Evolutionary conservation across 2,888 invertebrate genomes (phyloP).

Genomic region (Drosophila mimica): DNA sequence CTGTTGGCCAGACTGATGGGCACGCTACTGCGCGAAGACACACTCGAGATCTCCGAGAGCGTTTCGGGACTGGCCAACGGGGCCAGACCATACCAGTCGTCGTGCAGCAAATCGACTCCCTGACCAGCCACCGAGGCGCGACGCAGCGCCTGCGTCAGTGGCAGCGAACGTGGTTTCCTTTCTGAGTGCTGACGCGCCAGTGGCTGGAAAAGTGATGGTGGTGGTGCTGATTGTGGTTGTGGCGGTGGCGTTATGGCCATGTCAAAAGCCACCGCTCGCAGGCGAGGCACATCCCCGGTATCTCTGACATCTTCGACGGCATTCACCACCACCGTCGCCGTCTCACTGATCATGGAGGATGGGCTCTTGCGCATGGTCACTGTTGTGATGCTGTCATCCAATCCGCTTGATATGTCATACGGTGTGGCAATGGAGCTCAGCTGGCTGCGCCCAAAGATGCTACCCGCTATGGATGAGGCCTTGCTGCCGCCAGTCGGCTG

Average conservation of each 20-base stretch:
- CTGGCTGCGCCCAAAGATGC: slow-evolving; percentile 84
- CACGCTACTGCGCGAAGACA: slow-evolving; percentile 89
- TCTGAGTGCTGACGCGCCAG: slow-evolving; percentile 81
- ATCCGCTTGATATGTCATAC: slow-evolving; percentile 85
- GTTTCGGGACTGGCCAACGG: slow-evolving; percentile 94
- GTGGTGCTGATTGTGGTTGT: slow-evolving; percentile 26
- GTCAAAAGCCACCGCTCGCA: slow-evolving; percentile 84
- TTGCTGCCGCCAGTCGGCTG: slow-evolving; percentile 73
- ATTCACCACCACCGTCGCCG: slow-evolving; percentile 80
- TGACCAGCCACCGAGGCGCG: slow-evolving; percentile 77
- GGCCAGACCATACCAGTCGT: slow-evolving; percentile 90
- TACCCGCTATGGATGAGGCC: slow-evolving; percentile 84
- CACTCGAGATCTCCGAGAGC: slow-evolving; percentile 92
- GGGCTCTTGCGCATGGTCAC: slow-evolving; percentile 81
- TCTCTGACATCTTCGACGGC: slow-evolving; percentile 19
- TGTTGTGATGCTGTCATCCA: slow-evolving; percentile 83
- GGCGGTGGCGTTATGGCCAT: slow-evolving; percentile 65
- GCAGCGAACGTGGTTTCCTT: slow-evolving; percentile 77
- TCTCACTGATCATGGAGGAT: slow-evolving; percentile 80
- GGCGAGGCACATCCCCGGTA: slow-evolving; percentile 43
- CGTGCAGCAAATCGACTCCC: slow-evolving; percentile 86
- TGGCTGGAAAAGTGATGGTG: slow-evolving; percentile 7
- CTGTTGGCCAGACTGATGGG: slow-evolving; percentile 85
- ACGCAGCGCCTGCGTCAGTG: slow-evolving; percentile 72
- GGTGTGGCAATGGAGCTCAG: slow-evolving; percentile 84